These are phyloP conservation scores for Malacosoma neustria DNA, from an alignment of 2,888 invertebrate genomes.

Conservation along the genomic window DNA sequence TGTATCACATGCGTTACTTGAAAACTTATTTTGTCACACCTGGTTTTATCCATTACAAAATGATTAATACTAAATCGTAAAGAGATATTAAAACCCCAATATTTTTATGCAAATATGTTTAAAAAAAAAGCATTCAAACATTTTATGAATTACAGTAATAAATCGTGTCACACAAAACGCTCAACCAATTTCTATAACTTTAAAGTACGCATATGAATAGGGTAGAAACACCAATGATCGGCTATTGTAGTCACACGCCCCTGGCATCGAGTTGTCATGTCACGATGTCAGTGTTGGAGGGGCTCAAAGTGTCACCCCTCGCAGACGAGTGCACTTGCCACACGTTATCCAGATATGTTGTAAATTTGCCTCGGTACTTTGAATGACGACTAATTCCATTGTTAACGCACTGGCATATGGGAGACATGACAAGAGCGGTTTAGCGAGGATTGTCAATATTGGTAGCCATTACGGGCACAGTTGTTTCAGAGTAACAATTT, in stretches of 20 bases:
- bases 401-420: slow-evolving; percentile 64
- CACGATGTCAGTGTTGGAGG: slow-evolving; percentile 67
- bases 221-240: slow-evolving; percentile 53
- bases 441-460: slow-evolving; percentile 36
- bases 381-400: slow-evolving; percentile 72
- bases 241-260: slow-evolving; percentile 53
- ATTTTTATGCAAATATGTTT: no score
- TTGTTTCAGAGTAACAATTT: not conserved
- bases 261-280: slow-evolving; percentile 46
- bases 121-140: not conserved
- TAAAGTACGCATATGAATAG: slow-evolving; percentile 29
- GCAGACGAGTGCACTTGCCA: slow-evolving; percentile 64
- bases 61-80: no score
- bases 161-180: not conserved
- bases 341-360: slow-evolving; percentile 62
- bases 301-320: slow-evolving; percentile 67
- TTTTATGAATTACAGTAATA: not conserved
- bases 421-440: slow-evolving; percentile 51
- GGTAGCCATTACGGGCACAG: slow-evolving; percentile 10
- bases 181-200: not conserved
- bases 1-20: no score
- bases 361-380: slow-evolving; percentile 56
- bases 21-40: no score
- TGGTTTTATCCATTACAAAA: no score
- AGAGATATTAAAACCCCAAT: no score